Evolutionary conservation across 2,797 vertebrate species (phyloP).

Genomic region (Cheracebus regulus): DNA sequence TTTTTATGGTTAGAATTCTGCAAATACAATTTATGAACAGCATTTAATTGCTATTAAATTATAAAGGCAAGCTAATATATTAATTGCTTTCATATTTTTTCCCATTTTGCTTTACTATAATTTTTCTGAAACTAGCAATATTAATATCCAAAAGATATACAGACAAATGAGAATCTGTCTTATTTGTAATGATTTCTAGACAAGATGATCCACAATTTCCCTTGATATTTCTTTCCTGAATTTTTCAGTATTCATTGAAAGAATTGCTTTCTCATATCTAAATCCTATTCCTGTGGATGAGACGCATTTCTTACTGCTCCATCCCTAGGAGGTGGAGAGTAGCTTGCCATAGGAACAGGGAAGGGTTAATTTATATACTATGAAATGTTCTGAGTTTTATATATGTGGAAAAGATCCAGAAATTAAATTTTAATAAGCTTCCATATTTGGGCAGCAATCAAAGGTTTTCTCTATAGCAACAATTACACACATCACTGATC

Average conservation of each 20-base stretch:
- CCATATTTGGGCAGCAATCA: conserved; percentile 63
- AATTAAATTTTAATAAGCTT: conserved; percentile 68
- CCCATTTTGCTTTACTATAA: not conserved
- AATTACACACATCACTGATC: conserved; percentile 75
- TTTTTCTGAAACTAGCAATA: not conserved
- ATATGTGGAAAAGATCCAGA: conserved; percentile 40
- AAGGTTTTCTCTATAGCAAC: conserved; percentile 66
- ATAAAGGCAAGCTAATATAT: not conserved
- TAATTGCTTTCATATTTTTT: not conserved
- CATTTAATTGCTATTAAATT: not conserved
- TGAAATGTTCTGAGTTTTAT: conserved; percentile 45
- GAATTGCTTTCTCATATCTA: not conserved
- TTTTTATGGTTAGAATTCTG: conserved; percentile 34
- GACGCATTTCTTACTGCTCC: not conserved
- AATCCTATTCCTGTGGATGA: not conserved
- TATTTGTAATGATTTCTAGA: not conserved
- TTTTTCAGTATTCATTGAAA: not conserved
- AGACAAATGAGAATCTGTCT: not conserved
- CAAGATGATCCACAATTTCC: not conserved
- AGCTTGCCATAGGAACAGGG: not conserved
- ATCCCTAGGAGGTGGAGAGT: not conserved
- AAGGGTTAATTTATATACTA: conserved; percentile 10
- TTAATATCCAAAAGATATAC: not conserved
- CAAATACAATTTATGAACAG: not conserved
- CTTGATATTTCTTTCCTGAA: not conserved